A percentile compares a stretch with the other conserved stretches of the same genome.
phyloP scores from a whole-genome alignment of 2,888 invertebrate species.

The Rhingia campestris region DNA sequence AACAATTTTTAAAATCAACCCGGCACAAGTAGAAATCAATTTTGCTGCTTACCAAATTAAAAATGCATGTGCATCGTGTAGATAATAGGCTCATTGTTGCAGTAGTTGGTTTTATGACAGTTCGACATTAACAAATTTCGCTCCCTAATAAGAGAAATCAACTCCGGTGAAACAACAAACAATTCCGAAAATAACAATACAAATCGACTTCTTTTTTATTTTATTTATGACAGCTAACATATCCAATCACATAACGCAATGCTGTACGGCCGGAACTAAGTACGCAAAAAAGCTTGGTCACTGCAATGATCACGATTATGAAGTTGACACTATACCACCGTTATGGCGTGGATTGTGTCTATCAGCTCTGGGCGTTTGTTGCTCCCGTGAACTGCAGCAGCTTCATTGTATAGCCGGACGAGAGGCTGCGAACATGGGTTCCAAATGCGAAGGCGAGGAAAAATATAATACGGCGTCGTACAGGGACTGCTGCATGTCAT shows the following conservation, averaged over 20 bases:
- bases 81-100: too few species aligned
- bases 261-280: constrained; percentile 84
- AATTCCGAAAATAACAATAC: too few species aligned
- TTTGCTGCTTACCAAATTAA: too few species aligned
- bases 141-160: too few species aligned
- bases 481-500: constrained; percentile 86
- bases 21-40: too few species aligned
- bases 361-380: constrained; percentile 87
- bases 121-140: too few species aligned
- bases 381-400: constrained; percentile 84
- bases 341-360: constrained; percentile 86
- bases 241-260: constrained; percentile 80
- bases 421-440: constrained; percentile 78
- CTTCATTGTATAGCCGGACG: constrained; percentile 80
- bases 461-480: constrained; percentile 77
- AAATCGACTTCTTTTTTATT: too few species aligned
- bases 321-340: constrained; percentile 84
- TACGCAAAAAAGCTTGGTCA: constrained; percentile 83
- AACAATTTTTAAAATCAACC: too few species aligned
- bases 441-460: constrained; percentile 77
- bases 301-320: constrained; percentile 83
- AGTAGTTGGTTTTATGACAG: too few species aligned
- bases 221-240: constrained; percentile 39
- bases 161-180: too few species aligned
- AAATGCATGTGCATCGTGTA: too few species aligned